Conservation (phyloP, 1,140 invertebrate genomes). For the Ooceraea biroi region DNA sequence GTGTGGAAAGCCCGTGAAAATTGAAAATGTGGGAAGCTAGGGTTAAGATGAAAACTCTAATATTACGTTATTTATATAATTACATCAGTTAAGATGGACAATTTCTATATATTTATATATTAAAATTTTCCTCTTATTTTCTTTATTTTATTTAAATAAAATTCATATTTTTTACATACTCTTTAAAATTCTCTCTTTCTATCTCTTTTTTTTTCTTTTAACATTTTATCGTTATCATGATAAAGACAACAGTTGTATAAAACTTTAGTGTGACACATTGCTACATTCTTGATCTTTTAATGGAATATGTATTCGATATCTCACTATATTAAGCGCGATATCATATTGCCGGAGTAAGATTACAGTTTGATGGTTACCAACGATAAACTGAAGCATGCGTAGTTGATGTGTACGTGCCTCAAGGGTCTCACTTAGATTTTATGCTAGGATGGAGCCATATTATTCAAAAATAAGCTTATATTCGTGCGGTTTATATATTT, state of each 20-base stretch:
- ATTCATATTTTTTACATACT: no score
- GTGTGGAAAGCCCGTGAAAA: no score
- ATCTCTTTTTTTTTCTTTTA: no score
- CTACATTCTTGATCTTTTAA: background rate
- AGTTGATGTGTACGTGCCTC: background rate
- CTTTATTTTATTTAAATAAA: no score
- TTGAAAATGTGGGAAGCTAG: no score
- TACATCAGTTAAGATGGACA: no score
- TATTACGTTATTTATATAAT: no score
- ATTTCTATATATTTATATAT: no score
- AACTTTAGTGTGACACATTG: background rate
- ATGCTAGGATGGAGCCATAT: background rate
- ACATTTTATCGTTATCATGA: no score
- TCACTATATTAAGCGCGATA: background rate
- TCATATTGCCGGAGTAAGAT: conserved; percentile 3
- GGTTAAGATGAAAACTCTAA: no score
- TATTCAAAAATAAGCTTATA: conserved; percentile 32
- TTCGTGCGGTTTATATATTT: background rate
- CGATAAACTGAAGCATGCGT: conserved; percentile 5
- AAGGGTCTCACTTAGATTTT: conserved; percentile 24
- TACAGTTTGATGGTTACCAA: conserved; percentile 26
- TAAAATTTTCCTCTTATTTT: no score
- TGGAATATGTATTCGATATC: background rate
- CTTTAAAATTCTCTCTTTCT: no score
- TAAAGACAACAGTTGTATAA: background rate